A percentile compares a stretch with the other conserved stretches of the same genome.
These are phyloP conservation scores for Semnornis frantzii DNA, from an alignment of 2,113 vertebrate species.

Conservation along the genomic window DNA sequence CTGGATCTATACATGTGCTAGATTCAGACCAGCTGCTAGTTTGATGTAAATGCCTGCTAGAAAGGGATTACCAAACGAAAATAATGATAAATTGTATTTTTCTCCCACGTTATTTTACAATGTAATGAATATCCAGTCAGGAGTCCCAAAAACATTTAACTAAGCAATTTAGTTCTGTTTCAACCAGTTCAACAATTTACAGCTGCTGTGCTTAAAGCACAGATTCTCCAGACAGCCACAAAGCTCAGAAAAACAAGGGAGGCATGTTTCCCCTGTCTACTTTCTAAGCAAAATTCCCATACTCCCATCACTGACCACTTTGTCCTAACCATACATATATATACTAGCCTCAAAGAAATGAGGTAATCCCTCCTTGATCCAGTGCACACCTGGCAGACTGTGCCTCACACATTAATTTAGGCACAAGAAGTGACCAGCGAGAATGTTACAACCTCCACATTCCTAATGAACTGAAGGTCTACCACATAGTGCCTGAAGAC, in stretches of 20 bases:
- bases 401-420: not conserved
- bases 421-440: not conserved
- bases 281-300: not conserved
- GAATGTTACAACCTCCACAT: not conserved
- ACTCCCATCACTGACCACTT: not conserved
- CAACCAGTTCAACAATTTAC: not conserved
- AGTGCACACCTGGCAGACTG: accelerated
- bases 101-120: not conserved
- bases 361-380: not conserved
- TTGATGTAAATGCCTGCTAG: not conserved
- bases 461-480: not conserved
- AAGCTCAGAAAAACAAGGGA: not conserved
- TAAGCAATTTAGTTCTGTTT: not conserved
- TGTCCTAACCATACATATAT: accelerated
- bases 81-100: not conserved
- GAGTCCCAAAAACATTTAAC: not conserved
- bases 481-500: not conserved
- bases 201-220: not conserved
- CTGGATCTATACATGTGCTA: accelerated
- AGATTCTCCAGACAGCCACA: not conserved
- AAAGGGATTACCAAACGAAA: not conserved
- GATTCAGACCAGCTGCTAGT: not conserved
- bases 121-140: not conserved
- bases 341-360: accelerated
- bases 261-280: not conserved